These are phyloP conservation scores for Hyles lineata DNA, from an alignment of 2,888 invertebrate species.

Conservation along the genomic window DNA sequence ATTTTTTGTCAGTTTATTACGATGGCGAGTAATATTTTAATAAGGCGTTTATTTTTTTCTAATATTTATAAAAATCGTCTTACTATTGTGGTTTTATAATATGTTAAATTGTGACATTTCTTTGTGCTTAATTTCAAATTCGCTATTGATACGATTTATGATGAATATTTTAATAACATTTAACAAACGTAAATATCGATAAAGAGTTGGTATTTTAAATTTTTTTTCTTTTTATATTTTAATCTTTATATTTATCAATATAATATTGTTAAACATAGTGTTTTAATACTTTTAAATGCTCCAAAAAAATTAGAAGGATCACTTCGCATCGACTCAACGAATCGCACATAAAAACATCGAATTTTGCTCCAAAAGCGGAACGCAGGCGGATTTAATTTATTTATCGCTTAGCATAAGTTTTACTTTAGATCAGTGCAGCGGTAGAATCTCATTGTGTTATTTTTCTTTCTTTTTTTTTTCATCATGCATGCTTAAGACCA, in stretches of 20 bases:
- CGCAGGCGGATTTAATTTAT: slow-evolving; percentile 51
- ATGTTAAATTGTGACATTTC: too few relatives aligned
- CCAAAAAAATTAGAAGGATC: background rate
- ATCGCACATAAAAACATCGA: slow-evolving; percentile 11
- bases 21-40: too few relatives aligned
- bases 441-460: slow-evolving; percentile 30
- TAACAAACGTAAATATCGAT: too few relatives aligned
- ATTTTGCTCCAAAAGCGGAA: slow-evolving; percentile 54
- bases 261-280: too few relatives aligned
- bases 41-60: too few relatives aligned
- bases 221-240: background rate
- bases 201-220: too few relatives aligned
- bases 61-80: too few relatives aligned
- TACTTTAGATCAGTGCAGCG: slow-evolving; percentile 31
- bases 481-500: slow-evolving; percentile 30
- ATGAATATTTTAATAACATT: too few relatives aligned
- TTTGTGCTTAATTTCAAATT: too few relatives aligned
- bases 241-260: background rate
- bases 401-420: slow-evolving; percentile 55
- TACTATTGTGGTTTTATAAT: too few relatives aligned
- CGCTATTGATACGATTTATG: too few relatives aligned
- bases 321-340: background rate
- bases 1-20: background rate
- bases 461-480: slow-evolving; percentile 8
- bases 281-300: background rate